A percentile compares a stretch with the other conserved stretches of the same genome.
Evolutionary conservation across 2,797 vertebrate genomes (phyloP).

Genomic region (Epinephelus malabaricus): DNA sequence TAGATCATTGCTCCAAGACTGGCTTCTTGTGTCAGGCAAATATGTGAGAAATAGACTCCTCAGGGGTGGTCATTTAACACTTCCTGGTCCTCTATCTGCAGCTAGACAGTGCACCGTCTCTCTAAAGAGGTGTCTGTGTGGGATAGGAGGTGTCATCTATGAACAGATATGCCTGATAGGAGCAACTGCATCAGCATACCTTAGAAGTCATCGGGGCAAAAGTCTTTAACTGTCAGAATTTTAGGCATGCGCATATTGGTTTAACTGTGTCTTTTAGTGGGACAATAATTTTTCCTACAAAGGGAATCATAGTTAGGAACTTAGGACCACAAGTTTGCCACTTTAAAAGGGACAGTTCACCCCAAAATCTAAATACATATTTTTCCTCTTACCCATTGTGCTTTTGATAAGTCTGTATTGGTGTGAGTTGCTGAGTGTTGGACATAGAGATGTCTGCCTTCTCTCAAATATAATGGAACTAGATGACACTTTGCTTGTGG

Average conservation of each 20-base stretch:
- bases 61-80: constrained; percentile 41
- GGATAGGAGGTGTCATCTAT: not conserved
- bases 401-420: no score
- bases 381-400: no score
- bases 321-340: not conserved
- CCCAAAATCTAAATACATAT: no score
- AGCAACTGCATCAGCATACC: not conserved
- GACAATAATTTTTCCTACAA: not conserved
- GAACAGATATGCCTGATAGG: not conserved
- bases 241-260: no score
- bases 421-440: no score
- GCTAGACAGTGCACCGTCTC: not conserved
- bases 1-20: constrained; percentile 19
- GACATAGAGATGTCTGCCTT: no score
- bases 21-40: constrained; percentile 18
- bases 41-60: constrained; percentile 19
- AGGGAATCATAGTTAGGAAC: not conserved
- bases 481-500: no score
- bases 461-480: no score
- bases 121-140: constrained; percentile 2
- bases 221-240: no score
- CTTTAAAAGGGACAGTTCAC: not conserved
- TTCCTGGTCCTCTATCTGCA: constrained; percentile 25
- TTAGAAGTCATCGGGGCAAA: not conserved
- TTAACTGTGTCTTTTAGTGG: no score